Conservation (phyloP, 2,113 vertebrate genomes). For the Saguinus midas region DNA sequence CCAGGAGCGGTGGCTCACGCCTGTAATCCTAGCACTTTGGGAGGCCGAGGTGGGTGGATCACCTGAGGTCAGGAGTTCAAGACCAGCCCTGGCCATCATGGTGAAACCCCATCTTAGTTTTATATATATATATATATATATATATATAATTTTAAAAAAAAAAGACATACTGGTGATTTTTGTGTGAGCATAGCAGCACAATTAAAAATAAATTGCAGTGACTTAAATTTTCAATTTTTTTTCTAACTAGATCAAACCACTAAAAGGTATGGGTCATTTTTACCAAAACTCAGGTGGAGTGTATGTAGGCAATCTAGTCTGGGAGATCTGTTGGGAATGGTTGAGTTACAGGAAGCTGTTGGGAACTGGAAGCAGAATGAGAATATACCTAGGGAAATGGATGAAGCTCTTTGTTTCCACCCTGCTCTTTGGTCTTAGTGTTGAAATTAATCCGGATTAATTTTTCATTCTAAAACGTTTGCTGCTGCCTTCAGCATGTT, state of each 20-base stretch:
- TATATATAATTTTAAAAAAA: no score
- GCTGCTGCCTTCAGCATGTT: background rate
- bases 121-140: no score
- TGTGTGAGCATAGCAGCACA: background rate
- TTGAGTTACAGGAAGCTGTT: background rate
- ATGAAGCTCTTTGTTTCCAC: background rate
- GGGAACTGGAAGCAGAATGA: constrained; percentile 27
- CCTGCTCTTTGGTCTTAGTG: background rate
- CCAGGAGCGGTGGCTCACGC: no score
- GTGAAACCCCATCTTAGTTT: no score
- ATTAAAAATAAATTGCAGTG: constrained; percentile 16
- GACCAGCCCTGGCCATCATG: no score
- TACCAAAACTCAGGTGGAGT: background rate
- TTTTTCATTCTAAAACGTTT: constrained; percentile 6
- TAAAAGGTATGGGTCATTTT: background rate
- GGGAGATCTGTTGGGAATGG: background rate
- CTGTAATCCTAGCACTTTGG: no score
- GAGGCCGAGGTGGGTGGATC: no score
- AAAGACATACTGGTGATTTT: background rate
- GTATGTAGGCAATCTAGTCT: background rate
- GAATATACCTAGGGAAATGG: background rate
- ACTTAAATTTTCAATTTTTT: background rate
- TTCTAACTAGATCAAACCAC: background rate
- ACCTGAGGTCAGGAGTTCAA: no score
- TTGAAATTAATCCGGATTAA: background rate